Evolutionary conservation across 1,140 invertebrate species (phyloP), one percentile per base, ranked within the genome.

Genomic region (Steinernema khuongi): DNA sequence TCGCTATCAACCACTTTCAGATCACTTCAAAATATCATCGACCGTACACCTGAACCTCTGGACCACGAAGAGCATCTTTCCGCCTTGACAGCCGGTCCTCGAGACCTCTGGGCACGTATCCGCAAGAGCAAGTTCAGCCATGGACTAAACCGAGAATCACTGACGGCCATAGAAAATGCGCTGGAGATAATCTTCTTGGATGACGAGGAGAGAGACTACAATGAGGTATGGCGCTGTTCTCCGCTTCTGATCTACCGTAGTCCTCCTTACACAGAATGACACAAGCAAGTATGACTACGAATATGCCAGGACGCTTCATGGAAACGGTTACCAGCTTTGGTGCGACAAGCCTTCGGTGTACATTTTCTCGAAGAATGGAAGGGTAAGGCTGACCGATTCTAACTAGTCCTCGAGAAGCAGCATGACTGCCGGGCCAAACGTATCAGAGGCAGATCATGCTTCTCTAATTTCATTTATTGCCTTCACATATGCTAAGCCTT

Each of bases 321-420:
- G 79, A 29, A 71, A 80, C 60, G 79, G 79, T 29, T 79, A 77
- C 26, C 67, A 68, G 31, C 68, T 80, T 4, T 80, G 79, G 79
- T 79, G 77, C 50, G 79, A 80, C 36, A 80, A 80, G 43, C 77
- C 77, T 19, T 72, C 71, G 28, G 79, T 80, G 14, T 79, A 79
- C 69, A 60, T 74, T 22, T 80, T 80, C 70, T 71, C 69, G 33
- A 76, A 75, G 32, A 80, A 80, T 68, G 79, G 79, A 66, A 69
- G 79, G 19, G 76, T 77, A 50, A 66, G 7, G 36, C n/a, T 41
- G 36, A 41, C 7, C 7, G 36, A 41, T 41, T 41, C 36, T n/a
- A n/a, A n/a, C n/a, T n/a, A n/a, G n/a, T n/a, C n/a, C n/a, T n/a
- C n/a, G n/a, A n/a, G n/a, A n/a, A n/a, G n/a, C n/a, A n/a, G n/a